Evolutionary conservation across 64 coral and sea anemone species (phyloP).

Genomic region (Stylophora pistillata): DNA sequence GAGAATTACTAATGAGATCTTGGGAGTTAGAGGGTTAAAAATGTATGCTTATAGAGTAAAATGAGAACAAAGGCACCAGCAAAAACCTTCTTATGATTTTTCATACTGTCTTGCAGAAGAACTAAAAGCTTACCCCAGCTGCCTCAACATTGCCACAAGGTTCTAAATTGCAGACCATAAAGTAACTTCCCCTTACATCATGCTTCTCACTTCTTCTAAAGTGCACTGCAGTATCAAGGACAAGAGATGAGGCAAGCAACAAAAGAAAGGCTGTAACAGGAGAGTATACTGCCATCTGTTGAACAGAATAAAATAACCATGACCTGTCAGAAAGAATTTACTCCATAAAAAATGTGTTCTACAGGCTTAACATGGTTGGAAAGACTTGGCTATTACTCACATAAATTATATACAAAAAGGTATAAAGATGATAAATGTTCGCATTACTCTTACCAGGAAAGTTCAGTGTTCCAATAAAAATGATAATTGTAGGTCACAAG

Average conservation of each 20-base stretch:
- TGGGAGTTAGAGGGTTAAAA: no score
- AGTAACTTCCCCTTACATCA: neutral
- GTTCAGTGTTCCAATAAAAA: no score
- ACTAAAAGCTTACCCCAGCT: conserved; percentile 74
- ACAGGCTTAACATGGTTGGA: no score
- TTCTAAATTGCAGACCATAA: conserved; percentile 28
- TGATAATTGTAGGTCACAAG: no score
- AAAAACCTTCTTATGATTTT: neutral
- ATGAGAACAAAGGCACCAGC: no score
- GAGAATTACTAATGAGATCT: no score
- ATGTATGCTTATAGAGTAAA: no score
- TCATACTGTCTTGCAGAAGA: neutral
- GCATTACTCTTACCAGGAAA: no score
- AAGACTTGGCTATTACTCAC: no score
- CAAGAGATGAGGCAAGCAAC: conserved; percentile 80
- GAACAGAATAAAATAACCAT: neutral
- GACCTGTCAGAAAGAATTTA: neutral
- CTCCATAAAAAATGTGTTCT: no score
- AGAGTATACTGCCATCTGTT: conserved; percentile 88
- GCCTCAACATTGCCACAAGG: conserved; percentile 94
- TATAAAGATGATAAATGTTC: neutral
- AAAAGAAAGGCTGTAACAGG: conserved; percentile 75
- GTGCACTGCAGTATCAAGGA: conserved; percentile 60
- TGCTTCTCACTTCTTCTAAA: conserved; percentile 26
- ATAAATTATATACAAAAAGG: neutral